These are phyloP conservation scores for Oenanthe melanoleuca DNA, from an alignment of 2,113 vertebrate genomes.

Conservation along the genomic window DNA sequence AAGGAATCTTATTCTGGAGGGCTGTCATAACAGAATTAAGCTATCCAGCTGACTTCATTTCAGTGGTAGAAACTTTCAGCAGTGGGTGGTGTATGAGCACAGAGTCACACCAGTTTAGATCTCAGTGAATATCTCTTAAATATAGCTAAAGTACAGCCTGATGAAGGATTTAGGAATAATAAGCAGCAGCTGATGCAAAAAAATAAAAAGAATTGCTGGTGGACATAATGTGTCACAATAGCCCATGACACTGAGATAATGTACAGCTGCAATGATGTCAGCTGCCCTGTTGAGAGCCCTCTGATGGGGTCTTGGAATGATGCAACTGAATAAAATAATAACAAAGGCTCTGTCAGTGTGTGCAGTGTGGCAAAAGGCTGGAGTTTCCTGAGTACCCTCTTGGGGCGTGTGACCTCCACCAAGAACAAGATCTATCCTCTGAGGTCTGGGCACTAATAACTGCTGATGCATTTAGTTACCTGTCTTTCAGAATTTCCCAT, in stretches of 20 bases:
- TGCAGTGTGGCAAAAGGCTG: neutral
- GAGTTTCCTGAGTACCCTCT: neutral
- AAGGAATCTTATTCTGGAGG: conserved; percentile 32
- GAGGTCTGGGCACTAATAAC: neutral
- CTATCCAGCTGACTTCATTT: conserved; percentile 45
- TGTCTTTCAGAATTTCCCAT: neutral
- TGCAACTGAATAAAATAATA: neutral
- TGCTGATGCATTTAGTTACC: neutral
- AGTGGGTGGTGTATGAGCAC: conserved; percentile 37
- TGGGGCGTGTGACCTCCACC: neutral
- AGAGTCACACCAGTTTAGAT: neutral
- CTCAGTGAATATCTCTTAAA: conserved; percentile 20
- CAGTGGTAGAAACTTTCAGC: neutral
- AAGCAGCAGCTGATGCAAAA: conserved; percentile 22
- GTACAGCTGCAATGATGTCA: conserved; percentile 16
- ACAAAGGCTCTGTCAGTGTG: neutral
- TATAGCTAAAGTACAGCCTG: neutral
- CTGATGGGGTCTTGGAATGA: neutral
- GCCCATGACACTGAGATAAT: neutral
- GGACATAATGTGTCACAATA: conserved; percentile 17
- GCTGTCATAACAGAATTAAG: conserved; percentile 34
- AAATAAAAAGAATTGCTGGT: neutral
- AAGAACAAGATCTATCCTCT: neutral
- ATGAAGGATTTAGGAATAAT: conserved; percentile 14
- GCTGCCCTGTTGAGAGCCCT: neutral